Evolutionary conservation across 2,888 invertebrate species (phyloP).

Genomic region (Antheraea assamensis): DNA sequence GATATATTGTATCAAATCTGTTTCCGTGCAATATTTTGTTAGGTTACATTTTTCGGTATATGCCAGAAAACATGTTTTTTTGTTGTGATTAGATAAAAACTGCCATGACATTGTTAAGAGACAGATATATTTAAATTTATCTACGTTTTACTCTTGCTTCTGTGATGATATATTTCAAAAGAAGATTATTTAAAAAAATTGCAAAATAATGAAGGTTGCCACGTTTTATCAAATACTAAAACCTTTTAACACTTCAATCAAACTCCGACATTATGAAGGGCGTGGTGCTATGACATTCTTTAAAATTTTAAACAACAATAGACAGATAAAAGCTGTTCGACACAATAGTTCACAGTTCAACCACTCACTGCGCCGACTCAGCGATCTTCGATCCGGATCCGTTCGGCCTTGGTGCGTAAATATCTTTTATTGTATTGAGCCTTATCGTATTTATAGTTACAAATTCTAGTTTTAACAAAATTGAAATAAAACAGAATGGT

Average conservation of each 20-base stretch:
- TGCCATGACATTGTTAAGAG: background rate
- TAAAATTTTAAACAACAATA: conserved; percentile 36
- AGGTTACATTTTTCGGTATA: too few species aligned
- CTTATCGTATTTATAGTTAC: conserved; percentile 49
- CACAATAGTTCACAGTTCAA: conserved; percentile 77
- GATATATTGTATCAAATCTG: background rate
- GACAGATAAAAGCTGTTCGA: conserved; percentile 28
- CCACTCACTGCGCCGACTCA: conserved; percentile 57
- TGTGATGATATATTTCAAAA: background rate
- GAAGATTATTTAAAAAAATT: background rate
- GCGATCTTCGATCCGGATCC: conserved; percentile 70
- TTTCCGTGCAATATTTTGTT: too few species aligned
- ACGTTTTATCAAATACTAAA: conserved; percentile 11
- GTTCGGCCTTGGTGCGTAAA: conserved; percentile 70
- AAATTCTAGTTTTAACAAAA: conserved; percentile 15
- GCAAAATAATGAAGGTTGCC: background rate
- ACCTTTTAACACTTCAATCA: conserved; percentile 21
- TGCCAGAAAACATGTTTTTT: background rate
- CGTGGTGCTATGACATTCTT: conserved; percentile 73
- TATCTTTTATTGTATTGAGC: conserved; percentile 49
- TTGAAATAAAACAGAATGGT: too few species aligned
- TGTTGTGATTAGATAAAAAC: background rate
- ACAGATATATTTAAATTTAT: background rate
- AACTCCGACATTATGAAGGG: conserved; percentile 44
- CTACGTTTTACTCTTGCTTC: background rate